Evolutionary conservation across 2,888 invertebrate genomes (phyloP).

Genomic region (Tridacna crocea): DNA sequence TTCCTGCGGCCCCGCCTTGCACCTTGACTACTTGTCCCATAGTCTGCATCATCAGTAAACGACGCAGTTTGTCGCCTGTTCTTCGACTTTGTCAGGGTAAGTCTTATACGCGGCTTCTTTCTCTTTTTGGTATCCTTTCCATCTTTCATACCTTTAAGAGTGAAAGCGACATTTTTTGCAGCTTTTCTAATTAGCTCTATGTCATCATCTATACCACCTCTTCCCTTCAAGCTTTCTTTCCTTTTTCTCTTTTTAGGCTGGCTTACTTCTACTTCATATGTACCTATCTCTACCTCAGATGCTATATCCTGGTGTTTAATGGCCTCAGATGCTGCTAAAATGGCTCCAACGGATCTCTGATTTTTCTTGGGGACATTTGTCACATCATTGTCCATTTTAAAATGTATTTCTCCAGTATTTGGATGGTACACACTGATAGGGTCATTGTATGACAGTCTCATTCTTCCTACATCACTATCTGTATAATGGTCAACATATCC

Average conservation of each 20-base stretch:
- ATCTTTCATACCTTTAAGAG: constrained; percentile 54
- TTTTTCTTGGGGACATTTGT: constrained; percentile 31
- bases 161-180: constrained; percentile 58
- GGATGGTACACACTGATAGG: constrained; percentile 61
- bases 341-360: constrained; percentile 59
- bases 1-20: constrained; percentile 44
- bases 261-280: constrained; percentile 53
- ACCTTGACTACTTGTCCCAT: constrained; percentile 34
- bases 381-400: constrained; percentile 44
- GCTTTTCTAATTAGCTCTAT: constrained; percentile 62
- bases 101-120: constrained; percentile 56
- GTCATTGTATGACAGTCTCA: constrained; percentile 50
- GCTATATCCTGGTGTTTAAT: constrained; percentile 64
- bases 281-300: constrained; percentile 60
- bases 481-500: constrained; percentile 36
- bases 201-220: constrained; percentile 61
- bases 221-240: constrained; percentile 42
- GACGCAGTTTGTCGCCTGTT: constrained; percentile 22
- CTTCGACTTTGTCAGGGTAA: constrained; percentile 59
- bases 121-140: constrained; percentile 51
- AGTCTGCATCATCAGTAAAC: constrained; percentile 46
- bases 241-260: constrained; percentile 38
- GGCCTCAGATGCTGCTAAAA: constrained; percentile 63
- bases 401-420: constrained; percentile 59
- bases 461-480: constrained; percentile 36